Conservation (phyloP, 2,113 vertebrate species). For the Pogona vitticeps region DNA sequence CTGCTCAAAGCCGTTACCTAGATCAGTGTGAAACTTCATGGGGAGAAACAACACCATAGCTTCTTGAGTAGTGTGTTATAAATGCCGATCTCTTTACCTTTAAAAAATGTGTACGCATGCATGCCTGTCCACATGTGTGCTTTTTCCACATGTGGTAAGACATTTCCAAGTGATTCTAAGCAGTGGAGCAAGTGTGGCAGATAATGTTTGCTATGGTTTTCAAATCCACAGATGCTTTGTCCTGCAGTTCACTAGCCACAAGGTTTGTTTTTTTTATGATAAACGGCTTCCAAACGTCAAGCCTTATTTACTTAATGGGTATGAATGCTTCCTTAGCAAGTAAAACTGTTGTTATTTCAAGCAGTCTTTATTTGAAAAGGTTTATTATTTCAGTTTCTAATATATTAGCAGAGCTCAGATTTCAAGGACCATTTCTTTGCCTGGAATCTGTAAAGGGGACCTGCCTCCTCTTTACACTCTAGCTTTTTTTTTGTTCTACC, state of each 20-base stretch:
- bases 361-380: conserved; percentile 18
- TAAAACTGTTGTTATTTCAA: conserved; percentile 33
- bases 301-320: conserved; percentile 49
- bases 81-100: conserved; percentile 59
- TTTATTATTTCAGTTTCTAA: conserved; percentile 52
- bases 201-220: conserved; percentile 45
- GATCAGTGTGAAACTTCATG: conserved; percentile 28
- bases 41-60: conserved; percentile 40
- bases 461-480: conserved; percentile 46
- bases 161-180: conserved; percentile 42
- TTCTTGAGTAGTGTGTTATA: conserved; percentile 33
- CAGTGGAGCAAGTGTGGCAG: conserved; percentile 14
- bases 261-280: conserved; percentile 41
- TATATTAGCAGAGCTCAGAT: conserved; percentile 33
- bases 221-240: conserved; percentile 47
- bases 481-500: conserved; percentile 41
- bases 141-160: conserved; percentile 30
- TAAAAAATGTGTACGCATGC: not conserved
- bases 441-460: conserved; percentile 28
- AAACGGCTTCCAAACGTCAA: conserved; percentile 40
- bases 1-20: conserved; percentile 43
- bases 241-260: conserved; percentile 29
- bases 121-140: not conserved
- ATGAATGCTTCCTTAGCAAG: conserved; percentile 38
- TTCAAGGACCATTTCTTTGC: conserved; percentile 45